These are phyloP conservation scores for Agriotes lineatus DNA, from an alignment of 2,888 invertebrate genomes.

Conservation along the genomic window DNA sequence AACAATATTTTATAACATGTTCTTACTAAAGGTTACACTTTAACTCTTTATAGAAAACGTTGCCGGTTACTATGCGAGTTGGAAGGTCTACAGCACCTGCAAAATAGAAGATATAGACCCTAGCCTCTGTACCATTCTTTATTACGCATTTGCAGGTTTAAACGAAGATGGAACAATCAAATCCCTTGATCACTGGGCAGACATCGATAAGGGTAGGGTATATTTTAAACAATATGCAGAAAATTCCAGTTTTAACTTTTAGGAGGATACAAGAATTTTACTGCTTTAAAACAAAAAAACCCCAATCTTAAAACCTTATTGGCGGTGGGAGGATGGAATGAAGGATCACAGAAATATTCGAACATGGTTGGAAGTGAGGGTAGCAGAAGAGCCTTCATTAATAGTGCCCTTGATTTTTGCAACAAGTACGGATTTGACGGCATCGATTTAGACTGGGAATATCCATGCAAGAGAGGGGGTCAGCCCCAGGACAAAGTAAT, in stretches of 20 bases:
- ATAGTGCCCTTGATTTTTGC: conserved; percentile 64
- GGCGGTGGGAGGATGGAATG: conserved; percentile 69
- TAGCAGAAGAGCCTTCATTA: conserved; percentile 63
- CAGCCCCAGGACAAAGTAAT: conserved; percentile 27
- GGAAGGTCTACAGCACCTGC: conserved; percentile 36
- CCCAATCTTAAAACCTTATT: conserved; percentile 65
- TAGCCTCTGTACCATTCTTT: conserved; percentile 67
- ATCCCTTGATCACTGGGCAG: conserved; percentile 22
- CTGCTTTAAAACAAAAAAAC: conserved; percentile 63
- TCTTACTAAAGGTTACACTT: no score
- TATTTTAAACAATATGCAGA: not conserved
- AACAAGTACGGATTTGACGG: conserved; percentile 67
- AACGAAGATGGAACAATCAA: conserved; percentile 50
- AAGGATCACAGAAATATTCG: conserved; percentile 57
- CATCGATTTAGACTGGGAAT: conserved; percentile 69
- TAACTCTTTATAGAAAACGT: conserved; percentile 9
- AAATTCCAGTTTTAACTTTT: no score
- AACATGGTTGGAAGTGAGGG: conserved; percentile 63
- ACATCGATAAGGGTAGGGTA: conserved; percentile 22
- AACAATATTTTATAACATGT: no score
- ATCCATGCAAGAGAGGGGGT: conserved; percentile 59
- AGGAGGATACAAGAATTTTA: conserved; percentile 60
- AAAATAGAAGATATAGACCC: conserved; percentile 66
- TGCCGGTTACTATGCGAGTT: conserved; percentile 33
- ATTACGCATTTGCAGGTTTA: conserved; percentile 70